These are phyloP conservation scores for Drosophila cyrtoloma DNA, from an alignment of 2,888 invertebrate species.

Conservation along the genomic window DNA sequence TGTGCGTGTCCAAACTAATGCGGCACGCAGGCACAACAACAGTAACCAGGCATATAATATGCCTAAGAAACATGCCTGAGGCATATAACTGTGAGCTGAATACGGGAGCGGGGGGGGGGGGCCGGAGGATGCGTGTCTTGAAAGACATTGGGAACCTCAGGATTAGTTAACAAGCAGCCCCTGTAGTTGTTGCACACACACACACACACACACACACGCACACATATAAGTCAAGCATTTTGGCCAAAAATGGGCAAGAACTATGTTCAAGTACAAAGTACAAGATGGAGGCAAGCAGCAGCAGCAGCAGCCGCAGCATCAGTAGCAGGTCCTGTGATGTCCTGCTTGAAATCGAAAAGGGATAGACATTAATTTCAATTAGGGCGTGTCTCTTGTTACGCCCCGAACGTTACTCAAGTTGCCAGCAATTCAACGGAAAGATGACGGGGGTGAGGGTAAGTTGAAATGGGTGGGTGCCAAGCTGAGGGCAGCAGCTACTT, in stretches of 20 bases:
- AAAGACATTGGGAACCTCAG: conserved; percentile 31
- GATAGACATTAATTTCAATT: conserved; percentile 82
- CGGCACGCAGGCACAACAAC: conserved; percentile 53
- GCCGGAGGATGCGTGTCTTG: conserved; percentile 49
- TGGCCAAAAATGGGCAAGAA: conserved; percentile 46
- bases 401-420: conserved; percentile 53
- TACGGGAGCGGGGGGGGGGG: too few relatives aligned
- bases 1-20: conserved; percentile 78
- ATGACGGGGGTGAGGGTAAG: not conserved
- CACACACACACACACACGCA: not conserved
- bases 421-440: conserved; percentile 17
- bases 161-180: conserved; percentile 55
- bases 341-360: conserved; percentile 66
- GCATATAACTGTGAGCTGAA: conserved; percentile 4
- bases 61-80: conserved; percentile 32
- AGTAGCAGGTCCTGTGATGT: conserved; percentile 6
- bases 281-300: conserved; percentile 21
- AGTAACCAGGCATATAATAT: conserved; percentile 28
- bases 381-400: conserved; percentile 57
- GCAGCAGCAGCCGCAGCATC: not conserved
- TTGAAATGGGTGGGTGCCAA: not conserved
- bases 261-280: conserved; percentile 48
- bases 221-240: conserved; percentile 57
- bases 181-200: conserved; percentile 30
- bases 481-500: conserved; percentile 39